phyloP scores from a whole-genome alignment of 2,113 vertebrate species.

The Bujurquina vittata region DNA sequence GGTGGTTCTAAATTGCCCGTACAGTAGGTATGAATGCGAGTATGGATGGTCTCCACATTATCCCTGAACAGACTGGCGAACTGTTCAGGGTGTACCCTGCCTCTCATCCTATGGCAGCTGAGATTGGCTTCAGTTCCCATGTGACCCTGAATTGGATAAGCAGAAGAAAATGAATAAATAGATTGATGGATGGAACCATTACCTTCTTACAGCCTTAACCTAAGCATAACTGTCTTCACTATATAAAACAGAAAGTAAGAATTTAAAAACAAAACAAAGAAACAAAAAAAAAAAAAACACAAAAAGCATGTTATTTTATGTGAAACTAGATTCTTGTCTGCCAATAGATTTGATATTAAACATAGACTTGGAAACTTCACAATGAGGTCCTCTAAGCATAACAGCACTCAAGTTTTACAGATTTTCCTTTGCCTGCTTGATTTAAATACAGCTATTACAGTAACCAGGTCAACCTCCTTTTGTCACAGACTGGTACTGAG shows the following conservation, averaged over 20 bases:
- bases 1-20: too few relatives aligned
- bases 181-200: too few relatives aligned
- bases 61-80: too few relatives aligned
- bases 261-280: background rate
- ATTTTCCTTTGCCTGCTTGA: background rate
- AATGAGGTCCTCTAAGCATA: background rate
- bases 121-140: too few relatives aligned
- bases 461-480: constrained; percentile 53
- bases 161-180: too few relatives aligned
- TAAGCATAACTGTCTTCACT: background rate
- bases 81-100: too few relatives aligned
- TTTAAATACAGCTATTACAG: background rate
- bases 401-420: background rate
- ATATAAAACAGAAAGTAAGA: background rate
- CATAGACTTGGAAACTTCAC: background rate
- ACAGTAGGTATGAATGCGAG: too few relatives aligned
- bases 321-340: background rate
- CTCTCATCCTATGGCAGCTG: too few relatives aligned
- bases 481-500: constrained; percentile 25
- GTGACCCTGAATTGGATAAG: too few relatives aligned
- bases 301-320: too few relatives aligned
- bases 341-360: background rate
- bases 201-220: background rate
- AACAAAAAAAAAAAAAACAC: too few relatives aligned
- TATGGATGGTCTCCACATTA: too few relatives aligned